Conservation (phyloP, 2,797 vertebrate genomes). For the Phataginus tricuspis region DNA sequence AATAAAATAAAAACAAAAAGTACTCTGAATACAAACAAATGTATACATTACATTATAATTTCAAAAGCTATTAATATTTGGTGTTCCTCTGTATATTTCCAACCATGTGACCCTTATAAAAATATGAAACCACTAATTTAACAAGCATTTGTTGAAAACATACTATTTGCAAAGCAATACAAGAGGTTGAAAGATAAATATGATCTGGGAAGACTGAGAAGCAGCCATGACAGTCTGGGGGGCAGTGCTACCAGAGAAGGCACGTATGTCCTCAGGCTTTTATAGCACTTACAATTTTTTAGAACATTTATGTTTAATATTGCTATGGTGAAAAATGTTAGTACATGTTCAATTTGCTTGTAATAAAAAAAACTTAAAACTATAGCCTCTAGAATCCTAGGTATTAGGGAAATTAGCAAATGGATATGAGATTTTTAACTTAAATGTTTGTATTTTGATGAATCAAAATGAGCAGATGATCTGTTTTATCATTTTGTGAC, state of each 20-base stretch:
- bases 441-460: not conserved
- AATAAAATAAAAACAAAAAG: not conserved
- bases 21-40: not conserved
- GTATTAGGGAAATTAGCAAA: not conserved
- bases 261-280: not conserved
- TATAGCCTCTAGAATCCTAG: not conserved
- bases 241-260: not conserved
- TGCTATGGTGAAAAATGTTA: not conserved
- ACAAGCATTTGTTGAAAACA: not conserved
- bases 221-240: rapidly evolving
- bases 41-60: not conserved
- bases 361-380: conserved; percentile 10
- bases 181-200: not conserved
- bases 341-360: not conserved
- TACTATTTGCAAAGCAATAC: not conserved
- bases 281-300: not conserved
- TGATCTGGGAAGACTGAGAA: not conserved
- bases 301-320: not conserved
- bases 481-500: not conserved
- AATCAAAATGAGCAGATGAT: not conserved
- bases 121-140: not conserved
- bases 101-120: not conserved
- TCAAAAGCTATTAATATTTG: not conserved
- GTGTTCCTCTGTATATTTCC: not conserved
- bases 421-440: not conserved